Evolutionary conservation across 2,797 vertebrate genomes (phyloP), one percentile per base, ranked within the genome.

Genomic region (Anniella stebbinsi): DNA sequence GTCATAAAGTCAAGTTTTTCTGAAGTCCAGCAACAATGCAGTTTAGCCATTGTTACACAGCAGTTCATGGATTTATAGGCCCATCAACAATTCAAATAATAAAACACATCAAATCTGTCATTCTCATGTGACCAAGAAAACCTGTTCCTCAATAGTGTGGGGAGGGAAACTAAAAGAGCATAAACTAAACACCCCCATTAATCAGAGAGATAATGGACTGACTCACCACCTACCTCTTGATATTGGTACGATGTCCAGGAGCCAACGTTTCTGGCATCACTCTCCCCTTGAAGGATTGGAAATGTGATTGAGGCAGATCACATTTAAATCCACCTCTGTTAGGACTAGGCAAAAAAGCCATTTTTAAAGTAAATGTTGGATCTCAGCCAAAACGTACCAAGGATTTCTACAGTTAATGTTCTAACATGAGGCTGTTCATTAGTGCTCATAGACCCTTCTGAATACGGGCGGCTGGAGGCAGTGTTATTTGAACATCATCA

Each of bases 1-100:
- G 51, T 60, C 0, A 0, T 72, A 6, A 76, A 69, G 48, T 87
- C 86, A 48, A 1, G 0, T 23, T 18, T 45, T 45, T 12, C 15
- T 0, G 1, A 69, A 25, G 28, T 75, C 70, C 23, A 30, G 36
- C 51, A 63, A 23, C 41, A 69, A 41, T 25, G 3, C 3, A 23
- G 30, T 3, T n/a, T n/a, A 17, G 2, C 9, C 60, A 38, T 48
- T 6, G 60, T 33, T 73, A 86, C 38, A 45, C 25, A 85, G 48
- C 63, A 57, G 45, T 72, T 11, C 41, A 80, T 25, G 0, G 9
- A 73, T 21, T 17, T 54, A 41, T 48, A 67, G 0, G 3, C 11
- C 36, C 28, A 57, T 15, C 66, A 66, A 3, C 23, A 69, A 51
- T 66, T 38, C 38, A 72, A 76, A n/a, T 23, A 38, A 54, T 25